phyloP scores from a whole-genome alignment of 2,888 invertebrate genomes.

The Cabera pusaria region DNA sequence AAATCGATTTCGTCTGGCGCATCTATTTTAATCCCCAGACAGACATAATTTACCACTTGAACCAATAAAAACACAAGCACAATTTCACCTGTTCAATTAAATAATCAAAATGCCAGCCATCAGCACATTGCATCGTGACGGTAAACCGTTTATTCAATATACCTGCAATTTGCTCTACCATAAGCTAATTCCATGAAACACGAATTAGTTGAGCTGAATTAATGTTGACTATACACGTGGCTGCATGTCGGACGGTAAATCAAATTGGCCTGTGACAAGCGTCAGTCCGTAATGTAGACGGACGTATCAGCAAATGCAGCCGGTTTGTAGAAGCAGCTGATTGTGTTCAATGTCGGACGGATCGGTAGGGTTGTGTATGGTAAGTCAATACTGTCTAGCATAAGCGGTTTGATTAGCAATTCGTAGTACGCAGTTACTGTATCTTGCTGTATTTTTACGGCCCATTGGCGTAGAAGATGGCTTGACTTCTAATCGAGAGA shows the following conservation, averaged over 20 bases:
- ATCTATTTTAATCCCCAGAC: too few relatives aligned
- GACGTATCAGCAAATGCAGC: constrained; percentile 44
- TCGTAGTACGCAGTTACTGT: too few relatives aligned
- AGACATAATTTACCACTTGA: constrained; percentile 5
- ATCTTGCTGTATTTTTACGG: too few relatives aligned
- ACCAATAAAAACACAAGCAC: constrained; percentile 3
- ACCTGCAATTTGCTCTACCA: constrained; percentile 16
- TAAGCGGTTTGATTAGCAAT: constrained; percentile 13
- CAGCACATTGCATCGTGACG: background rate
- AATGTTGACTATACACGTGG: constrained; percentile 24
- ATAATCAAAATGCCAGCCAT: constrained; percentile 5
- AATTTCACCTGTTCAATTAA: constrained; percentile 2
- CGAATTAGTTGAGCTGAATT: constrained; percentile 24
- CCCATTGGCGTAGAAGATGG: too few relatives aligned
- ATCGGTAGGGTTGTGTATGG: constrained; percentile 9
- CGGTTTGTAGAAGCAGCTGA: constrained; percentile 31
- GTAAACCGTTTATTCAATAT: constrained; percentile 12
- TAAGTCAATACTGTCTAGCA: constrained; percentile 13
- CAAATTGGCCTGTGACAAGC: constrained; percentile 45
- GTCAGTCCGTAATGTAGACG: constrained; percentile 33
- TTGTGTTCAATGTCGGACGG: constrained; percentile 18
- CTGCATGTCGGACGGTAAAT: constrained; percentile 41
- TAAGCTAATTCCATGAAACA: constrained; percentile 20
- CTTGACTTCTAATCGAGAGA: too few relatives aligned
- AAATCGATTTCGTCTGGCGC: too few relatives aligned